Conservation (phyloP, 2,113 vertebrate genomes). For the Arenaria interpres region DNA sequence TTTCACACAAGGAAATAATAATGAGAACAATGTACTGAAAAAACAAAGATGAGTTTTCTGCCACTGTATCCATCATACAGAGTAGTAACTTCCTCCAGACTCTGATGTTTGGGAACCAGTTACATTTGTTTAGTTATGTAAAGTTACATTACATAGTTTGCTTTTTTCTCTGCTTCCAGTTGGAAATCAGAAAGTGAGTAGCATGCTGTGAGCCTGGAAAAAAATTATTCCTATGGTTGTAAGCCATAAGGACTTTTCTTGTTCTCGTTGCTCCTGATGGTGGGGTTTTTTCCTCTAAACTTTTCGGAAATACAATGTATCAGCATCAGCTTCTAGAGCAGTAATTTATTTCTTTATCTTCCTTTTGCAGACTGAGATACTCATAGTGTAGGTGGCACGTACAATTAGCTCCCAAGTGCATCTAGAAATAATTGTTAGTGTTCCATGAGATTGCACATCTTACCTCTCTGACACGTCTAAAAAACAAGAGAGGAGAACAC, state of each 20-base stretch:
- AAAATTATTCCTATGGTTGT: background rate
- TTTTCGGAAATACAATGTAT: background rate
- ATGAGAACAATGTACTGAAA: background rate
- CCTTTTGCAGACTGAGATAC: background rate
- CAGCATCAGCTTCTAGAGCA: background rate
- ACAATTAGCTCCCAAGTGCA: background rate
- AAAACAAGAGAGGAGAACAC: background rate
- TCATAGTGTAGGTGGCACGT: background rate
- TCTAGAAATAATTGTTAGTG: background rate
- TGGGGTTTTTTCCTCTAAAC: fast-evolving
- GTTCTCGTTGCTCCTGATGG: fast-evolving
- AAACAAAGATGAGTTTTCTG: background rate
- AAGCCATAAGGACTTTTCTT: background rate
- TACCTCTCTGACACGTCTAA: background rate
- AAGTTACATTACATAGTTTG: background rate
- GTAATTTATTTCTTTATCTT: background rate
- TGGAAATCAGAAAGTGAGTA: background rate
- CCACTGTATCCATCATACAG: background rate
- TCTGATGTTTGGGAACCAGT: background rate
- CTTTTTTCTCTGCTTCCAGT: background rate
- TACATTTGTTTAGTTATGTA: background rate
- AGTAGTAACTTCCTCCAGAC: background rate
- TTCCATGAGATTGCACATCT: background rate
- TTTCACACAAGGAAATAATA: background rate
- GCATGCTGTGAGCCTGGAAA: background rate